These are phyloP conservation scores for Echinops telfairi DNA, from an alignment of 2,113 vertebrate species.

Conservation along the genomic window DNA sequence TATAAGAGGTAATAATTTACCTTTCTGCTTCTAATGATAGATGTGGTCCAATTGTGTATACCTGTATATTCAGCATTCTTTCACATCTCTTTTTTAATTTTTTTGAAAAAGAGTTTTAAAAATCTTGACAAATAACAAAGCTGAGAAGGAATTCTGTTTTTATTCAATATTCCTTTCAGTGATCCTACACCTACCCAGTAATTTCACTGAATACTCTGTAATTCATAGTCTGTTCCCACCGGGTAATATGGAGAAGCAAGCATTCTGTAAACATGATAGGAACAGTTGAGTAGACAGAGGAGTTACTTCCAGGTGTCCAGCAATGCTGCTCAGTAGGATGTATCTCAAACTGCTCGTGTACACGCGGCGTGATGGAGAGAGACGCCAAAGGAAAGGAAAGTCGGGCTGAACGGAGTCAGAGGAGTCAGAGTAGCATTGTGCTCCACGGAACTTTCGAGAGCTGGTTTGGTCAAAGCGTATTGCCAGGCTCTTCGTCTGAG, in stretches of 20 bases:
- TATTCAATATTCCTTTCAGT: neutral
- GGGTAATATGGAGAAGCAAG: conserved; percentile 28
- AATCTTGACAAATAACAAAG: conserved; percentile 9
- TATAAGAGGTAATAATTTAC: neutral
- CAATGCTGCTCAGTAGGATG: neutral
- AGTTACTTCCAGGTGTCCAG: neutral
- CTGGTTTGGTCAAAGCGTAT: neutral
- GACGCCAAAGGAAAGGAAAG: neutral
- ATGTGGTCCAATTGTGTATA: neutral
- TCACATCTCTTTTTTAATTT: conserved; percentile 44
- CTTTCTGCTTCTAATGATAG: neutral
- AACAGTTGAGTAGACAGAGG: neutral
- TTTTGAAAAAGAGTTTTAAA: neutral
- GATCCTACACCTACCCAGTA: conserved; percentile 36
- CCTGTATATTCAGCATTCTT: neutral
- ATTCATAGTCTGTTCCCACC: conserved; percentile 38
- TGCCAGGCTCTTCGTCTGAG: neutral
- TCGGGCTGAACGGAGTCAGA: neutral
- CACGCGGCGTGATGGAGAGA: neutral
- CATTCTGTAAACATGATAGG: conserved; percentile 11
- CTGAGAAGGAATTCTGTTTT: neutral
- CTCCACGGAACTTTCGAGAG: neutral
- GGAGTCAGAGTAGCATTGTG: neutral
- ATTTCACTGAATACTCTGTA: conserved; percentile 62
- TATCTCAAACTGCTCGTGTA: neutral